phyloP scores from a whole-genome alignment of 2,797 vertebrate genomes.

The Amphiprion clarkii region DNA sequence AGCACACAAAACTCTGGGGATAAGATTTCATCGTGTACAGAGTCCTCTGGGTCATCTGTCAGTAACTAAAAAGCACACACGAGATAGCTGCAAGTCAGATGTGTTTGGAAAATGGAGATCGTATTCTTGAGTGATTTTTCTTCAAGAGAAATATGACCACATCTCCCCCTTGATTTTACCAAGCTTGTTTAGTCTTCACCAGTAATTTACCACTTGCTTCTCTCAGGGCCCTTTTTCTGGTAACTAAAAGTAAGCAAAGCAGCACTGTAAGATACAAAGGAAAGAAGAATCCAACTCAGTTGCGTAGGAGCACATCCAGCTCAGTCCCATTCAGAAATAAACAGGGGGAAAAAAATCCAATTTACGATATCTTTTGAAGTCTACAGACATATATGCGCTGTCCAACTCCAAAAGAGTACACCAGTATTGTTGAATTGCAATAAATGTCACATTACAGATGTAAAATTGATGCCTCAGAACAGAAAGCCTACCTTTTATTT shows the following conservation, averaged over 20 bases:
- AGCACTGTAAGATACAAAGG: neutral
- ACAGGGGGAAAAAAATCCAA: too few species aligned
- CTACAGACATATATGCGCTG: too few species aligned
- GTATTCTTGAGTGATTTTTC: conserved; percentile 25
- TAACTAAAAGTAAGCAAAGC: conserved; percentile 22
- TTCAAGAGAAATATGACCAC: conserved; percentile 33
- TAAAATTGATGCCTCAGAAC: neutral
- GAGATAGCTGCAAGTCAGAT: conserved; percentile 21
- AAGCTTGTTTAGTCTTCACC: conserved; percentile 17
- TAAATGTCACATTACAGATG: neutral
- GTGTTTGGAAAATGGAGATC: conserved; percentile 16
- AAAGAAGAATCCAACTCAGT: neutral
- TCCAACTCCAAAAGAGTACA: too few species aligned
- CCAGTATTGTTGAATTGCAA: too few species aligned
- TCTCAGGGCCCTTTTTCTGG: conserved; percentile 38
- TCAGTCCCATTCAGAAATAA: too few species aligned
- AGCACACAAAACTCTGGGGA: conserved; percentile 41
- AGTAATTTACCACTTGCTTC: conserved; percentile 28
- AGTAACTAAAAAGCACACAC: conserved; percentile 32
- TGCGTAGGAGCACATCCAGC: too few species aligned
- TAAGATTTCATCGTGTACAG: conserved; percentile 39
- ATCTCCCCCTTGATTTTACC: conserved; percentile 35
- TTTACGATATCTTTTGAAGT: too few species aligned
- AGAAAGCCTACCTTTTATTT: conserved; percentile 89
- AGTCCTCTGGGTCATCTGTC: conserved; percentile 50